Conservation (phyloP, 2,888 invertebrate species). For the Belgica antarctica region DNA sequence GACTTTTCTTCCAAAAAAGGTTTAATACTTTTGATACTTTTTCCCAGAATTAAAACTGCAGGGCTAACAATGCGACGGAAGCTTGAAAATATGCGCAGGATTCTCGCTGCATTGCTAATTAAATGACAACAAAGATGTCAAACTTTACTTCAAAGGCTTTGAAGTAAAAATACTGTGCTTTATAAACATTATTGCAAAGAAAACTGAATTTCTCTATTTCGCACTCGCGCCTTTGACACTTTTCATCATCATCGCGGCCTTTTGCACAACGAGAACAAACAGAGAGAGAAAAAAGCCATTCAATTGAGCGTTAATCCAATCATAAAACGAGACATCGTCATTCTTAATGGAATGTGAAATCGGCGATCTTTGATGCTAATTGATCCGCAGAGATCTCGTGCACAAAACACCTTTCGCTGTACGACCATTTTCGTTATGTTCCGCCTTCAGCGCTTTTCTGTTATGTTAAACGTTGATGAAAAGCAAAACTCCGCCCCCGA, state of each 20-base stretch:
- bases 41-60: not conserved
- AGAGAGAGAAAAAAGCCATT: constrained; percentile 26
- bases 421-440: not conserved
- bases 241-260: not conserved
- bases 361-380: constrained; percentile 38
- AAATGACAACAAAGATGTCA: not conserved
- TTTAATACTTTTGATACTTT: constrained; percentile 10
- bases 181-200: too few species aligned
- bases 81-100: not conserved
- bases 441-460: not conserved
- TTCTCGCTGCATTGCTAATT: not conserved
- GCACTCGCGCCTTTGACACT: too few species aligned
- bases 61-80: too few species aligned
- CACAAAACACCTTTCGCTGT: constrained; percentile 23
- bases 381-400: constrained; percentile 40
- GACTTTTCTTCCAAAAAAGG: not conserved
- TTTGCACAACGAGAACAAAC: not conserved
- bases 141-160: not conserved
- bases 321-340: constrained; percentile 42
- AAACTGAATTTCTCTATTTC: too few species aligned
- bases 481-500: constrained; percentile 31
- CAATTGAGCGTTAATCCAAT: constrained; percentile 36
- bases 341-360: constrained; percentile 41
- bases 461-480: too few species aligned
- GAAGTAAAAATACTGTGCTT: too few species aligned